A percentile compares a stretch with the other conserved stretches of the same genome.
phyloP scores from a whole-genome alignment of 2,113 vertebrate species.

The Brachyhypopomus occidentalis region DNA sequence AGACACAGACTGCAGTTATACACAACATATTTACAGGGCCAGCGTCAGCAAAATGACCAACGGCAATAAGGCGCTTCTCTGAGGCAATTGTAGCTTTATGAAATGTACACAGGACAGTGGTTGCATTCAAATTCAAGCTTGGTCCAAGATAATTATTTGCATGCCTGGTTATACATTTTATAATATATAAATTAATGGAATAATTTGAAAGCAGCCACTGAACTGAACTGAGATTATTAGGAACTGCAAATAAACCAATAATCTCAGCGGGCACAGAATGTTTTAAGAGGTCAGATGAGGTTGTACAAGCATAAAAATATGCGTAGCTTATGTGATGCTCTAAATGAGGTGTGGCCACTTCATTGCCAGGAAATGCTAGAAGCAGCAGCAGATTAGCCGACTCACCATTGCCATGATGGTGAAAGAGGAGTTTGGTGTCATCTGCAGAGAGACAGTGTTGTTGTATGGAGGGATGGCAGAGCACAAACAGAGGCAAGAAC shows the following conservation, averaged over 20 bases:
- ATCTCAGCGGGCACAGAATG: background rate
- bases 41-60: constrained; percentile 1
- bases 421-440: constrained; percentile 79
- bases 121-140: constrained; percentile 3
- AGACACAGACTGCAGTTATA: background rate
- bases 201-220: background rate
- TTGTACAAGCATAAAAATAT: background rate
- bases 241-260: background rate
- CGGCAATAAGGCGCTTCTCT: background rate
- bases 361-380: constrained; percentile 4
- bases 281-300: background rate
- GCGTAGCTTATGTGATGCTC: background rate
- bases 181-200: background rate
- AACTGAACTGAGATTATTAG: background rate
- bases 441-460: constrained; percentile 67
- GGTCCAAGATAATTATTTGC: background rate
- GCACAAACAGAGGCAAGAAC: constrained; percentile 32
- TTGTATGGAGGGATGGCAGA: constrained; percentile 47
- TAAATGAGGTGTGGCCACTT: background rate
- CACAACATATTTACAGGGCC: background rate
- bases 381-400: constrained; percentile 44
- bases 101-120: background rate
- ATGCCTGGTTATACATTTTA: background rate
- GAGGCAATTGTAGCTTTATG: constrained; percentile 6
- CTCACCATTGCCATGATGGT: constrained; percentile 76